A percentile compares a stretch with the other conserved stretches of the same genome.
phyloP scores from a whole-genome alignment of 2,113 vertebrate species.

The Melanotaenia duboulayi region DNA sequence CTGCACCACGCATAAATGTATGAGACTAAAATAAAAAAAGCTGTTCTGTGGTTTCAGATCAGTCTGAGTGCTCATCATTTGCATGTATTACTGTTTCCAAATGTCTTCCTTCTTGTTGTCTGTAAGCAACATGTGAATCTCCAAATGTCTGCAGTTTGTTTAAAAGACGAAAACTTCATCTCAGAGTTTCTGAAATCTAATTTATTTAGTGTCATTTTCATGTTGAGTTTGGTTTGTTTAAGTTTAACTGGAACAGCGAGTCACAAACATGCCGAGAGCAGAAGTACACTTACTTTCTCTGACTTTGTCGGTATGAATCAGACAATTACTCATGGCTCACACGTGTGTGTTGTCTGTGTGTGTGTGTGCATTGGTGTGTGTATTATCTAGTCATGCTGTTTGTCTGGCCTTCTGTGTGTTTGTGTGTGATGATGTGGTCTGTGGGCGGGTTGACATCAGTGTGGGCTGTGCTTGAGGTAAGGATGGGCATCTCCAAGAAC shows the following conservation, averaged over 20 bases:
- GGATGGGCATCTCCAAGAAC: constrained; percentile 25
- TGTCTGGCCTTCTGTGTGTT: constrained; percentile 56
- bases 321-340: constrained; percentile 58
- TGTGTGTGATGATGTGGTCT: constrained; percentile 37
- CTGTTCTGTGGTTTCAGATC: background rate
- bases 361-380: constrained; percentile 29
- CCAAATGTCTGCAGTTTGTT: background rate
- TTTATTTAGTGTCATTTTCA: background rate
- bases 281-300: constrained; percentile 37
- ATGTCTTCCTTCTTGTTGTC: background rate
- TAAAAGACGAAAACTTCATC: background rate
- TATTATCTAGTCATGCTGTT: constrained; percentile 37
- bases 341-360: constrained; percentile 50
- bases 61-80: background rate
- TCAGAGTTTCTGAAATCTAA: background rate
- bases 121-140: background rate
- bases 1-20: background rate
- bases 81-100: too few relatives aligned
- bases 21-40: background rate
- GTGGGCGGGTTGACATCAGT: constrained; percentile 47
- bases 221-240: background rate
- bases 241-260: constrained; percentile 6
- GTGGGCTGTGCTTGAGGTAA: constrained; percentile 38
- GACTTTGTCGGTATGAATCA: constrained; percentile 53
- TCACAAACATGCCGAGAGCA: constrained; percentile 30